Evolutionary conservation across 1,140 invertebrate genomes (phyloP).

Genomic region (Cotesia vestalis): DNA sequence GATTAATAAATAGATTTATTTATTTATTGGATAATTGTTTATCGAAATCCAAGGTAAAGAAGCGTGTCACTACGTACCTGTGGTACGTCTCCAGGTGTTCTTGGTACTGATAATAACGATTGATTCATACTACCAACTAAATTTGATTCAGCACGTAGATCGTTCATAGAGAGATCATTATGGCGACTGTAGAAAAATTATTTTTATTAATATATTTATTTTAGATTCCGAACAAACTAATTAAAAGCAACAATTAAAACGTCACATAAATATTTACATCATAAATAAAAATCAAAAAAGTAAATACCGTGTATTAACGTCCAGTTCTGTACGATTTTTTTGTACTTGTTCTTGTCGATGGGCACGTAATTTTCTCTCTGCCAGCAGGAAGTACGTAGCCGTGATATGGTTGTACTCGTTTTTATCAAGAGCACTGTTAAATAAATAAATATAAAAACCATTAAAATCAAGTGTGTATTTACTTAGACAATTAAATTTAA

Average conservation of each 20-base stretch:
- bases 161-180: slow-evolving; percentile 52
- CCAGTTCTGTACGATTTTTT: slow-evolving; percentile 57
- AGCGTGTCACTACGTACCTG: slow-evolving; percentile 63
- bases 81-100: slow-evolving; percentile 70
- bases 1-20: too few species aligned
- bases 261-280: neutral
- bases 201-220: slow-evolving; percentile 12
- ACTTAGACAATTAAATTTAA: too few species aligned
- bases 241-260: too few species aligned
- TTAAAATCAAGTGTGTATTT: slow-evolving; percentile 12
- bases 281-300: slow-evolving; percentile 14
- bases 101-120: slow-evolving; percentile 69
- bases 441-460: neutral
- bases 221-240: too few species aligned
- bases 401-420: slow-evolving; percentile 99
- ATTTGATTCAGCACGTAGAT: slow-evolving; percentile 62
- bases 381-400: slow-evolving; percentile 96
- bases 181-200: slow-evolving; percentile 46
- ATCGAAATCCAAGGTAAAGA: slow-evolving; percentile 23
- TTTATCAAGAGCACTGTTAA: slow-evolving; percentile 84
- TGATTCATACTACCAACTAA: slow-evolving; percentile 56
- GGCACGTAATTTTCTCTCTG: slow-evolving; percentile 87
- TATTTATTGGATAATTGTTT: neutral
- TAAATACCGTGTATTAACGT: slow-evolving; percentile 54
- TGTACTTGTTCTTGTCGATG: slow-evolving; percentile 72